Percentiles rank a stretch among this genome's conserved stretches.
Conservation (phyloP, 2,797 vertebrate genomes). For the Acanthopagrus latus region DNA sequence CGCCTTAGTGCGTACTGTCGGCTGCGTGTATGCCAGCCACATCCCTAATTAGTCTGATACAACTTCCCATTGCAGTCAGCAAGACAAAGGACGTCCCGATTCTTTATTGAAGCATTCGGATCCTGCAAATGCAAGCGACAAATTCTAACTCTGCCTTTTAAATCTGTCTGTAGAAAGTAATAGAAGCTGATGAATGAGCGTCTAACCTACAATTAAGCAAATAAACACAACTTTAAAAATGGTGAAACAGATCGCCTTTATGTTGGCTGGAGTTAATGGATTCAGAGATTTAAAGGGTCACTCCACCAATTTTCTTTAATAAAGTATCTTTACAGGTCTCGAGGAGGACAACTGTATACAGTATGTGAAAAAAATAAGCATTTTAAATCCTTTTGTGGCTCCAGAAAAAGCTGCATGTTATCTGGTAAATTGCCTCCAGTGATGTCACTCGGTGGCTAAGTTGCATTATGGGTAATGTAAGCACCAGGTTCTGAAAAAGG, state of each 20-base stretch:
- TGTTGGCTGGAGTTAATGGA: constrained; percentile 6
- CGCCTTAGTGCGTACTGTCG: constrained; percentile 63
- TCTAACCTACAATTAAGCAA: constrained; percentile 6
- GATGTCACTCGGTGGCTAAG: too few relatives aligned
- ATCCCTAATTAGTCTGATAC: constrained; percentile 77
- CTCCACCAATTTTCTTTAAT: too few relatives aligned
- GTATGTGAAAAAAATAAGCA: too few relatives aligned
- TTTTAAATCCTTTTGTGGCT: too few relatives aligned
- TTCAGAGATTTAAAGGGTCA: constrained; percentile 6
- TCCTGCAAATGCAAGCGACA: constrained; percentile 43
- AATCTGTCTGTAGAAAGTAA: constrained; percentile 36
- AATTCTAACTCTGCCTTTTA: constrained; percentile 41
- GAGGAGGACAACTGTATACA: too few relatives aligned
- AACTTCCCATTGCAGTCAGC: constrained; percentile 70
- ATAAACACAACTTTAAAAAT: constrained; percentile 18
- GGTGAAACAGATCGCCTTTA: constrained; percentile 1
- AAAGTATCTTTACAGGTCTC: too few relatives aligned
- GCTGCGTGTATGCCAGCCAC: constrained; percentile 67
- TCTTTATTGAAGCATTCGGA: constrained; percentile 49
- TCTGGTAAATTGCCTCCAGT: too few relatives aligned
- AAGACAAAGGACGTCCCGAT: constrained; percentile 69
- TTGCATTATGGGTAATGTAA: too few relatives aligned
- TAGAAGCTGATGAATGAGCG: constrained; percentile 33
- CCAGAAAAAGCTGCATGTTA: too few relatives aligned
- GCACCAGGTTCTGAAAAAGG: too few relatives aligned